These are phyloP conservation scores for Cranoglanis bouderius DNA, from an alignment of 2,113 vertebrate genomes.

Conservation along the genomic window DNA sequence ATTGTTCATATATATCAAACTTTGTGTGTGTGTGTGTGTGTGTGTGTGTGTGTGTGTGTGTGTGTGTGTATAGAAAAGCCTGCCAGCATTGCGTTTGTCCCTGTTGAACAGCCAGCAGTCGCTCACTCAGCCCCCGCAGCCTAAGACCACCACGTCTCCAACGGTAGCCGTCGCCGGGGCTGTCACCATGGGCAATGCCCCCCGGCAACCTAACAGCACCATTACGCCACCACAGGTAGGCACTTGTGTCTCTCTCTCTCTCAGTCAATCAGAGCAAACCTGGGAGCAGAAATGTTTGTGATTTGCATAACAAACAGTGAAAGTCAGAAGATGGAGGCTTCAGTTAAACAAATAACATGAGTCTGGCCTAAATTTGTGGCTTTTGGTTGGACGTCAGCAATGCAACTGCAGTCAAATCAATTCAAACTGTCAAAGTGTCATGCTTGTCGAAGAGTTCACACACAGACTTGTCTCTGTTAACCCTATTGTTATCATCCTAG, in stretches of 20 bases:
- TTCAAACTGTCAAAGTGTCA: background rate
- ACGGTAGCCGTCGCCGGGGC: conserved; percentile 64
- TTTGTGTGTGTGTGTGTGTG: conserved; percentile 23
- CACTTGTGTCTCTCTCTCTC: background rate
- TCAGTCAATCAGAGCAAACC: background rate
- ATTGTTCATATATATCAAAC: background rate
- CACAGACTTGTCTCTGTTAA: background rate
- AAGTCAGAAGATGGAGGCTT: background rate
- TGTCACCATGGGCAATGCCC: conserved; percentile 52
- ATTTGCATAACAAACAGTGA: background rate
- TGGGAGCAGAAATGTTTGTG: background rate
- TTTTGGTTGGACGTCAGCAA: background rate
- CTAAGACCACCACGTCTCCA: conserved; percentile 67
- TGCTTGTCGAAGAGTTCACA: background rate
- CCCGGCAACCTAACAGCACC: conserved; percentile 79
- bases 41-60: conserved; percentile 47
- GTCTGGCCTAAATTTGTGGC: background rate
- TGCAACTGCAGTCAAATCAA: background rate
- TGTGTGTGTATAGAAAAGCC: conserved; percentile 78
- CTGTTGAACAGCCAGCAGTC: conserved; percentile 83
- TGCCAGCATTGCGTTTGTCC: conserved; percentile 84
- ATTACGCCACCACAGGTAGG: conserved; percentile 62
- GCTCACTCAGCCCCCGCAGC: conserved; percentile 74
- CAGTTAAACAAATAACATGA: background rate
- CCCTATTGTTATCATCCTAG: background rate